phyloP scores from a whole-genome alignment of 1,140 invertebrate genomes.

The Hylyphantes graminicola region DNA sequence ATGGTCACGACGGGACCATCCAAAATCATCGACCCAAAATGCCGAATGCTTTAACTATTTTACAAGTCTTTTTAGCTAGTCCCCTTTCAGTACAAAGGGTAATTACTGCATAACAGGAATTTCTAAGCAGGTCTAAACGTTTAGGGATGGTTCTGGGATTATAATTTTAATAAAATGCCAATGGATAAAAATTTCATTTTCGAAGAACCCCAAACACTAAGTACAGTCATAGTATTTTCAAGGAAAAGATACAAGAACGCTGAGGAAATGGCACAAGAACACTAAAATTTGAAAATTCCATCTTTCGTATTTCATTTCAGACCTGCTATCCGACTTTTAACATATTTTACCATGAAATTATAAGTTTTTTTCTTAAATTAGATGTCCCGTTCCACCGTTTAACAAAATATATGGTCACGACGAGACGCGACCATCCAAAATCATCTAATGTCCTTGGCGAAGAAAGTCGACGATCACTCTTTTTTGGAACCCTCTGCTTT shows the following conservation, averaged over 20 bases:
- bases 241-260: no score
- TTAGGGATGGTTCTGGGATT: no score
- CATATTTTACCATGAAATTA: not conserved
- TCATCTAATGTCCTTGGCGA: not conserved
- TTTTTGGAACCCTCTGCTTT: slow-evolving; percentile 3
- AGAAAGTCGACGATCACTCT: slow-evolving; percentile 14
- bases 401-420: not conserved
- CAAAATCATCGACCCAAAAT: no score
- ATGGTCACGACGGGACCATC: no score
- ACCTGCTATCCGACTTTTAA: not conserved
- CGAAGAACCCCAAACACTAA: no score
- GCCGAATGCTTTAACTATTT: no score
- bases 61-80: not conserved
- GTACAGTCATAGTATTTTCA: no score
- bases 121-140: not conserved
- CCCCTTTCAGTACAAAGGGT: not conserved
- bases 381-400: not conserved
- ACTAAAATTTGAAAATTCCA: not conserved
- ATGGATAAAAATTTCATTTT: no score
- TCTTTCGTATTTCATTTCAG: not conserved
- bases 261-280: not conserved
- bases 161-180: no score
- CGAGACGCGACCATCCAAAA: not conserved
- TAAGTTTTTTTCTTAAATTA: not conserved
- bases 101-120: not conserved